Evolutionary conservation across 2,797 vertebrate genomes (phyloP).

Genomic region (Rhinatrema bivittatum): DNA sequence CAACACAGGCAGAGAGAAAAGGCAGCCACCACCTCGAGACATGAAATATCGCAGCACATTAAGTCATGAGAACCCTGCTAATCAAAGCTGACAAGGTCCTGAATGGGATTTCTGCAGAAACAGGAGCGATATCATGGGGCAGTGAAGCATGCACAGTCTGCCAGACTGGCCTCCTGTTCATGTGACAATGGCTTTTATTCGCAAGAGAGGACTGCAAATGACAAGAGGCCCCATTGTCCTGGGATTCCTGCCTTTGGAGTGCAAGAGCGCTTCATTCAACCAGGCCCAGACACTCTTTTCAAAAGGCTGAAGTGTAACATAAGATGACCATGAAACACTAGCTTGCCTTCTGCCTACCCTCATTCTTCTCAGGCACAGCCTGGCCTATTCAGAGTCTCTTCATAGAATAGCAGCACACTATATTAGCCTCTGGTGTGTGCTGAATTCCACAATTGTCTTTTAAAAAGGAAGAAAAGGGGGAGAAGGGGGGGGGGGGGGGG

Average conservation of each 20-base stretch:
- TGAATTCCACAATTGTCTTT: constrained; percentile 38
- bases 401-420: constrained; percentile 17
- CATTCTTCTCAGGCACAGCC: constrained; percentile 36
- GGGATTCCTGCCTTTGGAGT: constrained; percentile 32
- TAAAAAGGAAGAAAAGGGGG: neutral
- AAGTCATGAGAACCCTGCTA: constrained; percentile 53
- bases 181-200: constrained; percentile 60
- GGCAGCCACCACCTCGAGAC: constrained; percentile 49
- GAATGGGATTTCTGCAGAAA: constrained; percentile 48
- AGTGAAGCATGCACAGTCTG: constrained; percentile 58
- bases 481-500: neutral
- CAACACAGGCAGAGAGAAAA: neutral
- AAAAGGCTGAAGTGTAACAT: constrained; percentile 59
- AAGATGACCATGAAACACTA: constrained; percentile 52
- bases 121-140: constrained; percentile 47
- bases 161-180: constrained; percentile 52
- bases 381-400: constrained; percentile 41
- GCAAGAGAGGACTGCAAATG: constrained; percentile 48
- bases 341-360: constrained; percentile 49
- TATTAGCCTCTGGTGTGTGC: constrained; percentile 25
- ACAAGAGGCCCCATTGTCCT: constrained; percentile 68
- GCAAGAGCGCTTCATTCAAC: constrained; percentile 51
- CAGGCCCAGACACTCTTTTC: constrained; percentile 56
- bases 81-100: constrained; percentile 60
- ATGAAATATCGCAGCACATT: constrained; percentile 54